phyloP scores from a whole-genome alignment of 2,113 vertebrate species.

The Leptocoma aspasia region DNA sequence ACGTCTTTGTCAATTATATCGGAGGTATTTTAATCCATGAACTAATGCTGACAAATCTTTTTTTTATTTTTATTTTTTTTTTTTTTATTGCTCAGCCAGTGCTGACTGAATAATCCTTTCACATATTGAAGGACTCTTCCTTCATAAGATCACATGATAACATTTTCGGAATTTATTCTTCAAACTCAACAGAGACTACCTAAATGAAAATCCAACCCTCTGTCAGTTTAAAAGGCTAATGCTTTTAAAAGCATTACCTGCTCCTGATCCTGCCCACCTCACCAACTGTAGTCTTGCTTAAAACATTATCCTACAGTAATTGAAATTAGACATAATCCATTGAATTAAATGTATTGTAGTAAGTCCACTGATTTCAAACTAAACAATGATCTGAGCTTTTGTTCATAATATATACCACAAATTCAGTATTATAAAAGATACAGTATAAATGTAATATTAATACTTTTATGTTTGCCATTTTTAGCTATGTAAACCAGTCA shows the following conservation, averaged over 20 bases:
- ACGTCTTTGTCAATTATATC: background rate
- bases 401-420: background rate
- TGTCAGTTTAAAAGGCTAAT: background rate
- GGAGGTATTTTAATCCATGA: background rate
- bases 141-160: background rate
- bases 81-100: background rate
- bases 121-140: background rate
- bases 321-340: background rate
- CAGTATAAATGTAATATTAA: background rate
- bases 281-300: background rate
- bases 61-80: background rate
- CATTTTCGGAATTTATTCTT: background rate
- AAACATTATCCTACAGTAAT: background rate
- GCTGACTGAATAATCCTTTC: background rate
- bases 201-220: background rate
- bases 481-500: background rate
- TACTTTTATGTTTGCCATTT: background rate
- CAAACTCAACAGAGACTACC: background rate
- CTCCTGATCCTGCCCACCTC: background rate
- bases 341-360: background rate
- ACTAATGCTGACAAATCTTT: background rate
- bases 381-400: background rate
- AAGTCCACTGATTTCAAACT: background rate
- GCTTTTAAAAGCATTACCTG: background rate
- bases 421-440: background rate